A percentile compares a stretch with the other conserved stretches of the same genome.
Conservation (phyloP, 2,113 vertebrate species). For the Calyptomena viridis region DNA sequence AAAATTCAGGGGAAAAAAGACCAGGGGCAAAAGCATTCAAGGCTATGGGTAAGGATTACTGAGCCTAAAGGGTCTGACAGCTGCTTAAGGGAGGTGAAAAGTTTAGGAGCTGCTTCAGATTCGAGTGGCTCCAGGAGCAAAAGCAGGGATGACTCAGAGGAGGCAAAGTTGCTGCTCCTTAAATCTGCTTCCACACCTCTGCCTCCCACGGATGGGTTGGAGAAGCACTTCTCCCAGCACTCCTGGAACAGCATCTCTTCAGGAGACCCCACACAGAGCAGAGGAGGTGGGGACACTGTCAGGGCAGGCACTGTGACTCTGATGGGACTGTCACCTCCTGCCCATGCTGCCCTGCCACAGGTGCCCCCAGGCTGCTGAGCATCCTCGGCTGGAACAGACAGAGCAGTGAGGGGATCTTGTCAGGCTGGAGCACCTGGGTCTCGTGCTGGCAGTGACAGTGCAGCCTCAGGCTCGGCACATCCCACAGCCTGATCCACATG, state of each 20-base stretch:
- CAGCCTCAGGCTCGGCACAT: not conserved
- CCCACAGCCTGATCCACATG: rapidly evolving
- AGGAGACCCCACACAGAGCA: rapidly evolving
- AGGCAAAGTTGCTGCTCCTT: not conserved
- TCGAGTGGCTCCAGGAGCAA: not conserved
- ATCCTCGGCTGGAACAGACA: rapidly evolving
- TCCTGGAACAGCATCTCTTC: not conserved
- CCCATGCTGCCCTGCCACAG: not conserved
- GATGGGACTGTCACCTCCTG: not conserved
- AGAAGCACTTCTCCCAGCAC: not conserved
- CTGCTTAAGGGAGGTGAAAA: not conserved
- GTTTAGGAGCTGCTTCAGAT: not conserved
- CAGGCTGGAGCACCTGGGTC: not conserved
- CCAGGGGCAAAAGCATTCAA: rapidly evolving
- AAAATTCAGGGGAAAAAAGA: not conserved
- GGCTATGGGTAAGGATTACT: not conserved
- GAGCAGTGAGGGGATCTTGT: rapidly evolving
- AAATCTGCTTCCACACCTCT: not conserved
- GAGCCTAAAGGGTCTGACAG: not conserved
- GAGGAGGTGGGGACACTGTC: not conserved
- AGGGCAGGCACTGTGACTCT: not conserved
- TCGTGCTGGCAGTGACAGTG: rapidly evolving
- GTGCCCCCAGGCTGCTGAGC: not conserved
- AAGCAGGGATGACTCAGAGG: not conserved
- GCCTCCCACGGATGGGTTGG: not conserved